These are phyloP conservation scores for Protonibea diacanthus DNA, from an alignment of 2,797 vertebrate species.

Conservation along the genomic window DNA sequence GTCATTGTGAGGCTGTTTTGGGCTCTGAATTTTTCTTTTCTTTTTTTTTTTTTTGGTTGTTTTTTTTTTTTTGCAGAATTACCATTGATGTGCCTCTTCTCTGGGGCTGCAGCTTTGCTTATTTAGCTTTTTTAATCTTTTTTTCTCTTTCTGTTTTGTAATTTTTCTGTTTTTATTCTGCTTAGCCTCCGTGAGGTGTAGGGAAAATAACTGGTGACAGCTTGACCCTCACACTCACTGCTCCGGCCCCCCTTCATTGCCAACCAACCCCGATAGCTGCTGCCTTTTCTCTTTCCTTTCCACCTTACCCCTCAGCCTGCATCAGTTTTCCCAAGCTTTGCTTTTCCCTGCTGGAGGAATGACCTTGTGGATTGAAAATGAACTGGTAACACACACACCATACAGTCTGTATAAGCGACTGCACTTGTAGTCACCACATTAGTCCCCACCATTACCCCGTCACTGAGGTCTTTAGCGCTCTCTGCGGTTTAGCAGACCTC, in stretches of 20 bases:
- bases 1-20: conserved; percentile 37
- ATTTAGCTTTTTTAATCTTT: conserved; percentile 44
- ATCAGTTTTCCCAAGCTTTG: conserved; percentile 37
- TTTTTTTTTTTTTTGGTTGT: conserved; percentile 13
- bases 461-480: conserved; percentile 45
- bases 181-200: conserved; percentile 47
- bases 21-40: background rate
- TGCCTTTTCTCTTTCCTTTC: conserved; percentile 24
- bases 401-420: conserved; percentile 28
- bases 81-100: conserved; percentile 49
- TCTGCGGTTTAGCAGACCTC: conserved; percentile 40
- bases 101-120: conserved; percentile 58
- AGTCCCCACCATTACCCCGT: conserved; percentile 24
- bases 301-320: conserved; percentile 25
- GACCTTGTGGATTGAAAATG: conserved; percentile 34
- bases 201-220: conserved; percentile 24
- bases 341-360: conserved; percentile 25
- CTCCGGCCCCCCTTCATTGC: background rate
- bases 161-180: conserved; percentile 75
- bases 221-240: conserved; percentile 31
- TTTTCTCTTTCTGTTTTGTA: conserved; percentile 43
- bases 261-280: background rate
- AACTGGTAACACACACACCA: conserved; percentile 44
- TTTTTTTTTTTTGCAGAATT: conserved; percentile 29
- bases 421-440: conserved; percentile 32